Conservation (phyloP, 2,113 vertebrate genomes). For the Heteronetta atricapilla region DNA sequence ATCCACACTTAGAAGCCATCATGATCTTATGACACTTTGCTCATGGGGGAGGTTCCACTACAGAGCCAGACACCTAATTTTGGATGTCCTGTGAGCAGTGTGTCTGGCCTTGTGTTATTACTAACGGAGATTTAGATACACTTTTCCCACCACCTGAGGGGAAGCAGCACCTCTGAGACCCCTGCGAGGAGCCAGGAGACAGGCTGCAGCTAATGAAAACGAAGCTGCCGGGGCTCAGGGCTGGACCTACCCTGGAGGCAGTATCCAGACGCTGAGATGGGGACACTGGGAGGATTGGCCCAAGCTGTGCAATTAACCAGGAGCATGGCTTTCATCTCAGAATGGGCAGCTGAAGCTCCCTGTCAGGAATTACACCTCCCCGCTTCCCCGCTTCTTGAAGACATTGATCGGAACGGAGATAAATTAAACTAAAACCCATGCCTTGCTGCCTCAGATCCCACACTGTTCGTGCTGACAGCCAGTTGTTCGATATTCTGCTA, state of each 20-base stretch:
- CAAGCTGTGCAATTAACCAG: neutral
- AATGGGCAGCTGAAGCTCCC: neutral
- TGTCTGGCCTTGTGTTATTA: neutral
- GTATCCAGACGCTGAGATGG: neutral
- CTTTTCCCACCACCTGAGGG: neutral
- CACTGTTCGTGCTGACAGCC: neutral
- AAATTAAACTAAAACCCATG: neutral
- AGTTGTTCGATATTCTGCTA: fast-evolving
- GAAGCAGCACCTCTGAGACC: fast-evolving
- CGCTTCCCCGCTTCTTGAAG: neutral
- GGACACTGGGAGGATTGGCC: neutral
- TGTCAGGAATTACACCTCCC: neutral
- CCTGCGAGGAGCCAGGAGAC: fast-evolving
- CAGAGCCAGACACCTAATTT: neutral
- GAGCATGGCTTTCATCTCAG: neutral
- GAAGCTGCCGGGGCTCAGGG: neutral
- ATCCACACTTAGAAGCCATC: neutral
- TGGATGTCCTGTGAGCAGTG: fast-evolving
- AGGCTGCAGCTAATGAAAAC: neutral
- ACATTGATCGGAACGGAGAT: neutral
- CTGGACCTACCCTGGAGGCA: neutral
- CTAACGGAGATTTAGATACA: neutral
- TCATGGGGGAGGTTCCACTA: neutral
- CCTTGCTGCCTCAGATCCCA: neutral
- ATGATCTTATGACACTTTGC: neutral